Evolutionary conservation across 2,888 invertebrate genomes (phyloP).

Genomic region (Hipparchia semele): DNA sequence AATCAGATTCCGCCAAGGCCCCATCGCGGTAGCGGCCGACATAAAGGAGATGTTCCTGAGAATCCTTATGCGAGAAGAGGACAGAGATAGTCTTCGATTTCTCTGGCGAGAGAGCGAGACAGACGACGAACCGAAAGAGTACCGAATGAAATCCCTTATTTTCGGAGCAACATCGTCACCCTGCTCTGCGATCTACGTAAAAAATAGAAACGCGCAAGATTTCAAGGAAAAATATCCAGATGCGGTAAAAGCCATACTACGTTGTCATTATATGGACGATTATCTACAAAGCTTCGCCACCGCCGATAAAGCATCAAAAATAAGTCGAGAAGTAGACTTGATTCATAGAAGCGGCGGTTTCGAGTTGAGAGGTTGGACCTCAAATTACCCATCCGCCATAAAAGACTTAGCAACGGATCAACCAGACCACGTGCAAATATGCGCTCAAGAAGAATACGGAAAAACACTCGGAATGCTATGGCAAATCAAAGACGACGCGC

Average conservation of each 20-base stretch:
- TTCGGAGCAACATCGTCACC: too few relatives aligned
- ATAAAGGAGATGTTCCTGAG: not conserved
- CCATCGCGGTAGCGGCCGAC: not conserved
- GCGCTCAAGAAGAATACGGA: not conserved
- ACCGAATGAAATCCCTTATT: too few relatives aligned
- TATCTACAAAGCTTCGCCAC: too few relatives aligned
- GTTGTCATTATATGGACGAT: too few relatives aligned
- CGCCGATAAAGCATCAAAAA: not conserved
- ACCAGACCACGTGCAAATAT: not conserved
- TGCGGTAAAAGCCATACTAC: too few relatives aligned
- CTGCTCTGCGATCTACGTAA: too few relatives aligned
- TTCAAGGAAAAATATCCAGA: too few relatives aligned
- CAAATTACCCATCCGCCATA: not conserved
- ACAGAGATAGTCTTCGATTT: too few relatives aligned
- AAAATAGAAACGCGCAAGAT: too few relatives aligned
- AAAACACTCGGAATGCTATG: constrained; percentile 24
- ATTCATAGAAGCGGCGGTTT: not conserved
- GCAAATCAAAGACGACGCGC: constrained; percentile 7
- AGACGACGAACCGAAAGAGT: too few relatives aligned
- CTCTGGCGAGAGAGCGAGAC: too few relatives aligned
- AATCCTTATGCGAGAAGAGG: too few relatives aligned
- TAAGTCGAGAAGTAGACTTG: not conserved
- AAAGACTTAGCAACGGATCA: not conserved
- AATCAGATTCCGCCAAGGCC: not conserved
- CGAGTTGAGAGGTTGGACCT: not conserved